Evolutionary conservation across 2,888 invertebrate species (phyloP).

Genomic region (Neoascia interrupta): DNA sequence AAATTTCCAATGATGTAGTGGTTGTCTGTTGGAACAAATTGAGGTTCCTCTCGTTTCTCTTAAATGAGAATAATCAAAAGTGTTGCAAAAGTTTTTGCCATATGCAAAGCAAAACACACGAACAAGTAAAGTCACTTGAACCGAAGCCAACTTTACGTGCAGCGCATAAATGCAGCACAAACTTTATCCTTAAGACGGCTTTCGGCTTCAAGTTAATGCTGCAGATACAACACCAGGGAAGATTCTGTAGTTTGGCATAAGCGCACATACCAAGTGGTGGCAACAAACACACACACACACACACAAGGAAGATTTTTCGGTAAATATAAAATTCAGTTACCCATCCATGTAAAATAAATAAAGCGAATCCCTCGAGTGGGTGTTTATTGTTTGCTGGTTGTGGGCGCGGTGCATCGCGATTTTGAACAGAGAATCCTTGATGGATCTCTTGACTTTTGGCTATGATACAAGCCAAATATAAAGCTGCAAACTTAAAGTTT

Average conservation of each 20-base stretch:
- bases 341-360: slow-evolving; percentile 45
- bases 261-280: neutral
- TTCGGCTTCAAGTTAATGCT: slow-evolving; percentile 53
- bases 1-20: slow-evolving; percentile 30
- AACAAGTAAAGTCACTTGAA: slow-evolving; percentile 61
- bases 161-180: slow-evolving; percentile 52
- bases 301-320: slow-evolving; percentile 8
- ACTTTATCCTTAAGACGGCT: slow-evolving; percentile 62
- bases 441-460: too few relatives aligned
- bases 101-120: slow-evolving; percentile 62
- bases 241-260: slow-evolving; percentile 9
- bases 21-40: slow-evolving; percentile 47
- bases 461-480: too few relatives aligned
- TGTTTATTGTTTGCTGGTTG: slow-evolving; percentile 46
- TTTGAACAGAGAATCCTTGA: too few relatives aligned
- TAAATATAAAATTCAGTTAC: slow-evolving; percentile 38
- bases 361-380: slow-evolving; percentile 37
- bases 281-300: too few relatives aligned
- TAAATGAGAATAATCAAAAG: slow-evolving; percentile 55
- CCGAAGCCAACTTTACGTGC: slow-evolving; percentile 64
- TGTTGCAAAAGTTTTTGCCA: slow-evolving; percentile 62
- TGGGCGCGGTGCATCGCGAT: too few relatives aligned
- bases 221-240: slow-evolving; percentile 34
- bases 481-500: too few relatives aligned
- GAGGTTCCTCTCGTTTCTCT: neutral